These are phyloP conservation scores for Oligia strigilis DNA, from an alignment of 2,888 invertebrate species.

Conservation along the genomic window DNA sequence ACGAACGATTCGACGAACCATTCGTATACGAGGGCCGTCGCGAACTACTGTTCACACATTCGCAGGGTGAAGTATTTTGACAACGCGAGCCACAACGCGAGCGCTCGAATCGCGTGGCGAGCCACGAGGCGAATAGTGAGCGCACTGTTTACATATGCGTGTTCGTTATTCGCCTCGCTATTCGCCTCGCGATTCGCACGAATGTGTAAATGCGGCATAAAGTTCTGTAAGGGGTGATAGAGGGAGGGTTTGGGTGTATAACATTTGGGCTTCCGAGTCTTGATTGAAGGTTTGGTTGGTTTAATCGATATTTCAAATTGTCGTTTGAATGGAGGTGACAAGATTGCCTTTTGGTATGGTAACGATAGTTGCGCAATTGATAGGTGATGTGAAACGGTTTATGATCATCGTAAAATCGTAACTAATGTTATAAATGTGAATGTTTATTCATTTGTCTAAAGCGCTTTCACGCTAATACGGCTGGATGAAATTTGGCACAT, in stretches of 20 bases:
- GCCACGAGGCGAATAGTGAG: no score
- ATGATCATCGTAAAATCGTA: background rate
- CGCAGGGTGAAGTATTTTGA: no score
- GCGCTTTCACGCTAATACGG: background rate
- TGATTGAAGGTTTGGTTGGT: slow-evolving; percentile 31
- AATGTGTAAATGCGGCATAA: background rate
- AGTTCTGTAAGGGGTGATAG: slow-evolving; percentile 31
- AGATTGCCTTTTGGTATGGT: background rate
- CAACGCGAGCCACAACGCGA: no score
- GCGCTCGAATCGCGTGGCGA: no score
- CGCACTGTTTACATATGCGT: no score
- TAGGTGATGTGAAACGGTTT: background rate
- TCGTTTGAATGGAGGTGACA: slow-evolving; percentile 13
- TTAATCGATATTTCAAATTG: slow-evolving; percentile 5
- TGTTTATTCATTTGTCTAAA: background rate
- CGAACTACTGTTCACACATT: no score
- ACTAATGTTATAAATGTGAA: background rate
- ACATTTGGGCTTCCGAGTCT: slow-evolving; percentile 2
- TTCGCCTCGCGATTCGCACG: no score
- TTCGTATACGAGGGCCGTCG: no score
- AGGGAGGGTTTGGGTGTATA: slow-evolving; percentile 19
- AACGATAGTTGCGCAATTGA: background rate
- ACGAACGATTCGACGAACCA: no score
- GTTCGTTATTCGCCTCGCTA: no score
- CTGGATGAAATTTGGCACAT: background rate